A percentile compares a stretch with the other conserved stretches of the same genome.
phyloP scores from a whole-genome alignment of 2,888 invertebrate species.

The Sicus ferrugineus region DNA sequence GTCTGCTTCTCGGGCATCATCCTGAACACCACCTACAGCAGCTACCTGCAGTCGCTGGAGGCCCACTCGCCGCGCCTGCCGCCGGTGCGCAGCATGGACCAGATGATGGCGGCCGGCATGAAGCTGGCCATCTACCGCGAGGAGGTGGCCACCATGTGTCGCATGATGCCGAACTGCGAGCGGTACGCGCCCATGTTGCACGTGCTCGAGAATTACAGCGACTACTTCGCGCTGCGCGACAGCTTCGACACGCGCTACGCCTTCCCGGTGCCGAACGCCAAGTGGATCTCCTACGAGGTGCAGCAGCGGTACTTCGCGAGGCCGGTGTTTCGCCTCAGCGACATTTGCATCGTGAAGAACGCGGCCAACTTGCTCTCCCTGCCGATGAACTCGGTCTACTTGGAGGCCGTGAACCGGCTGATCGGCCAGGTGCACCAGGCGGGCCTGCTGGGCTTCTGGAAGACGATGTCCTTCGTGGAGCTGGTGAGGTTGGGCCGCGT shows the following conservation, averaged over 20 bases:
- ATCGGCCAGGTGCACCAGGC: conserved; percentile 36
- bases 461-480: conserved; percentile 37
- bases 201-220: conserved; percentile 29
- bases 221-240: conserved; percentile 36
- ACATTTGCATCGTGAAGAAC: conserved; percentile 38
- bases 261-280: conserved; percentile 39
- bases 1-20: conserved; percentile 41
- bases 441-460: conserved; percentile 41
- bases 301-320: conserved; percentile 41
- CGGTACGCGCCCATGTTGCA: conserved; percentile 12
- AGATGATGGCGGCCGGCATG: conserved; percentile 28
- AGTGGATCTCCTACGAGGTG: conserved; percentile 39
- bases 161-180: neutral
- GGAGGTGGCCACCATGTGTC: conserved; percentile 5
- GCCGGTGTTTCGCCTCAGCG: conserved; percentile 39
- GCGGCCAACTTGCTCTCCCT: conserved; percentile 37
- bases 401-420: conserved; percentile 35
- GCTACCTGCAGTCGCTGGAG: conserved; percentile 42
- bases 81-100: conserved; percentile 35
- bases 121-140: conserved; percentile 31
- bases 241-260: conserved; percentile 38
- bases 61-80: conserved; percentile 38
- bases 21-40: conserved; percentile 42
- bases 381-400: conserved; percentile 39
- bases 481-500: conserved; percentile 32